phyloP scores from a whole-genome alignment of 2,113 vertebrate species.

The Chamaea fasciata region DNA sequence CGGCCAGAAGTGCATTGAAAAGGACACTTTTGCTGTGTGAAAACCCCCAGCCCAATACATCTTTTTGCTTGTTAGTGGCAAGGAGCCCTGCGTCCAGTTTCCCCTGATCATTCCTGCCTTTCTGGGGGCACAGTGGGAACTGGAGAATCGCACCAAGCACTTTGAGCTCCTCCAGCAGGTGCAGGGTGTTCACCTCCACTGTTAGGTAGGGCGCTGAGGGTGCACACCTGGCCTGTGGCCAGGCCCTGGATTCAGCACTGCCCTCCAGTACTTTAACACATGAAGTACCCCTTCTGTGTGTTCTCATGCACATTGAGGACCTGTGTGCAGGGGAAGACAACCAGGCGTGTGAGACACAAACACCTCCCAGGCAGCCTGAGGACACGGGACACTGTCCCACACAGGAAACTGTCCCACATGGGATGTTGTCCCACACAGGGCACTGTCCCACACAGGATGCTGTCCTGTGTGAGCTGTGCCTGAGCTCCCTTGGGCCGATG shows the following conservation, averaged over 20 bases:
- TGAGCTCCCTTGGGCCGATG: not conserved
- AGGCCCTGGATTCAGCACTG: not conserved
- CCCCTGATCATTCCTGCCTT: not conserved
- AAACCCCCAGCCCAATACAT: not conserved
- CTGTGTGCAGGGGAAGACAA: accelerated
- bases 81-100: not conserved
- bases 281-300: accelerated
- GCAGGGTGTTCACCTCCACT: not conserved
- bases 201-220: accelerated
- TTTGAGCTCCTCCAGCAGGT: not conserved
- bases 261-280: not conserved
- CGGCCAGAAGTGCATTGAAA: not conserved
- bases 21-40: not conserved
- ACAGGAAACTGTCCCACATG: accelerated
- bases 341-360: not conserved
- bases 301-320: not conserved
- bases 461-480: not conserved
- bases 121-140: not conserved
- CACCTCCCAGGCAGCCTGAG: not conserved
- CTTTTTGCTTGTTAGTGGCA: not conserved
- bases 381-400: accelerated
- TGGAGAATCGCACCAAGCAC: not conserved
- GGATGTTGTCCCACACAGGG: not conserved
- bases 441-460: accelerated
- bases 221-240: accelerated